These are phyloP conservation scores for Athetis lepigone DNA, from an alignment of 2,888 invertebrate species.

Conservation along the genomic window DNA sequence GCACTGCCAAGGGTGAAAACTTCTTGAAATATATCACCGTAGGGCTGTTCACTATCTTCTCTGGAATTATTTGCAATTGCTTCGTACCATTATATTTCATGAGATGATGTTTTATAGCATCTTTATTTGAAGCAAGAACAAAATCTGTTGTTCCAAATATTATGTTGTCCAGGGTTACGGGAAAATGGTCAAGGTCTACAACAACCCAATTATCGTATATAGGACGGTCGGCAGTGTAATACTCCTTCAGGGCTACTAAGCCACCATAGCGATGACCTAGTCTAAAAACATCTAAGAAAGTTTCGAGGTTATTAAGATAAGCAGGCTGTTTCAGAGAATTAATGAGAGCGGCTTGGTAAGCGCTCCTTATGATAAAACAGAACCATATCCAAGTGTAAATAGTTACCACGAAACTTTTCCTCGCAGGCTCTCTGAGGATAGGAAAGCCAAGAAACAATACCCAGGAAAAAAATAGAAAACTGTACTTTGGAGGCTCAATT, in stretches of 20 bases:
- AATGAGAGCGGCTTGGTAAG: conserved; percentile 78
- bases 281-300: conserved; percentile 68
- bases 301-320: conserved; percentile 65
- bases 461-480: conserved; percentile 78
- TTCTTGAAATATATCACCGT: conserved; percentile 76
- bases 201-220: conserved; percentile 72
- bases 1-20: conserved; percentile 68
- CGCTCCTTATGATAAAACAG: conserved; percentile 73
- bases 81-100: conserved; percentile 67
- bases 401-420: conserved; percentile 63
- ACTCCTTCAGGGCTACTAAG: conserved; percentile 67
- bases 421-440: conserved; percentile 67
- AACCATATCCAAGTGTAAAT: conserved; percentile 77
- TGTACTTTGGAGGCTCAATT: conserved; percentile 67
- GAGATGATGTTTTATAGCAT: conserved; percentile 68
- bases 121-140: conserved; percentile 74
- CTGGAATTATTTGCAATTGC: conserved; percentile 74
- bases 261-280: conserved; percentile 72
- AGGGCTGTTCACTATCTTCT: conserved; percentile 77
- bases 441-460: conserved; percentile 76
- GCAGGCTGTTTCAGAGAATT: conserved; percentile 69
- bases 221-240: conserved; percentile 69
- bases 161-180: conserved; percentile 66
- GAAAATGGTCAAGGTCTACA: conserved; percentile 56
- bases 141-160: conserved; percentile 71